Percentiles rank a stretch among this genome's conserved stretches.
Evolutionary conservation across 2,888 invertebrate genomes (phyloP).

Genomic region (Cyrtodaria siliqua): DNA sequence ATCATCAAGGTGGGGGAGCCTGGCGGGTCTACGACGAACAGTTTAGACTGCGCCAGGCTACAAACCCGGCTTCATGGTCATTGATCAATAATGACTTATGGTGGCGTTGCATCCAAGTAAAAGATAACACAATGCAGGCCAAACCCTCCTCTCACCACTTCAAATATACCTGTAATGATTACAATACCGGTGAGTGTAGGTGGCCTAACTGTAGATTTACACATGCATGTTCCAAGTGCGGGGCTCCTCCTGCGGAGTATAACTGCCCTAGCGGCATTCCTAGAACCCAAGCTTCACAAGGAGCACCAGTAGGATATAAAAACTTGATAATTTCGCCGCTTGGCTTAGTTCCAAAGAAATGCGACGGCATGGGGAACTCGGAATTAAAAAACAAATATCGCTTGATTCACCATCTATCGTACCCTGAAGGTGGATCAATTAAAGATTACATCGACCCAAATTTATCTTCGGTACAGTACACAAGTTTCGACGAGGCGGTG

Average conservation of each 20-base stretch:
- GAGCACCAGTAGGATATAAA: too few relatives aligned
- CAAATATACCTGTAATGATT: background rate
- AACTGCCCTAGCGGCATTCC: background rate
- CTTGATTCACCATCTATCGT: too few relatives aligned
- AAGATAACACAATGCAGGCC: background rate
- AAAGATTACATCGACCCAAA: too few relatives aligned
- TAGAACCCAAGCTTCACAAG: too few relatives aligned
- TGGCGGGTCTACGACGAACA: conserved; percentile 29
- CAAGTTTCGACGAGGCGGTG: too few relatives aligned
- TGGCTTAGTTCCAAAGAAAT: too few relatives aligned
- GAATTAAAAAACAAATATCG: too few relatives aligned
- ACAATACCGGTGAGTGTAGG: background rate
- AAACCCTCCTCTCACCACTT: background rate
- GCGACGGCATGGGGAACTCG: too few relatives aligned
- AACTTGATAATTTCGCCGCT: too few relatives aligned
- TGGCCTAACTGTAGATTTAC: conserved; percentile 8
- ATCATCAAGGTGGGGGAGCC: background rate
- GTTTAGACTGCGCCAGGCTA: conserved; percentile 27
- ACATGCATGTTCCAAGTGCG: conserved; percentile 4
- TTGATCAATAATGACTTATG: conserved; percentile 32
- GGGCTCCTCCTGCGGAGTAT: background rate
- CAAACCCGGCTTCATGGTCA: conserved; percentile 7
- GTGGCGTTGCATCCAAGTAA: conserved; percentile 15
- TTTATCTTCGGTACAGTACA: too few relatives aligned
- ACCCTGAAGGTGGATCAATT: too few relatives aligned